Evolutionary conservation across 2,797 vertebrate genomes (phyloP).

Genomic region (Scolopax bukidnonensis): DNA sequence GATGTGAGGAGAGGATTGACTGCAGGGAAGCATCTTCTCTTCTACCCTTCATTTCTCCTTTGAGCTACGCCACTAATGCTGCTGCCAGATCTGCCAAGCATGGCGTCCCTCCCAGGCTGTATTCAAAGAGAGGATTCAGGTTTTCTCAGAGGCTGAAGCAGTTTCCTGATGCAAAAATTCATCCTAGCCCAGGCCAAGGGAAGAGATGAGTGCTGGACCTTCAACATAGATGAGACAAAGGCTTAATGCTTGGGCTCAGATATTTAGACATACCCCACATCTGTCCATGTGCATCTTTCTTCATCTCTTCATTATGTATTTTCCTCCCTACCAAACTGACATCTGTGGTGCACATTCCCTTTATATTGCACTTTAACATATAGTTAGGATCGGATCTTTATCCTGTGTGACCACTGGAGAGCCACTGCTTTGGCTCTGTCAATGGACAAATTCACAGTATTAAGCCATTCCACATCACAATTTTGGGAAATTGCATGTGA

Average conservation of each 20-base stretch:
- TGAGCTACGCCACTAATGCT: not conserved
- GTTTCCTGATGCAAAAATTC: not conserved
- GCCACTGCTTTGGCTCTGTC: not conserved
- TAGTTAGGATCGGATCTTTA: not conserved
- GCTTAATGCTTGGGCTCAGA: not conserved
- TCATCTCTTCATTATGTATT: not conserved
- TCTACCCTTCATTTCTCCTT: not conserved
- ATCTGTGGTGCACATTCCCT: not conserved
- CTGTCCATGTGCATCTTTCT: accelerated
- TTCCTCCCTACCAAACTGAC: not conserved
- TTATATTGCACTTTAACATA: not conserved
- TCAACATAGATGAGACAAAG: accelerated
- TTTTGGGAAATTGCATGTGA: not conserved
- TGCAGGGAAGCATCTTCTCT: not conserved
- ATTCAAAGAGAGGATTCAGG: not conserved
- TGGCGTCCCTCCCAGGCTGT: not conserved
- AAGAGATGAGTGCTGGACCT: not conserved
- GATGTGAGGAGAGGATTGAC: not conserved
- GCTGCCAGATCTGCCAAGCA: not conserved
- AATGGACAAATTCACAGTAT: not conserved
- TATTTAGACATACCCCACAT: not conserved
- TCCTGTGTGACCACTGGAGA: not conserved
- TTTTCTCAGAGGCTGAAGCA: not conserved
- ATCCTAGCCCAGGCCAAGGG: not conserved
- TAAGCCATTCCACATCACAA: not conserved